Conservation (phyloP, 2,113 vertebrate species). For the Isichthys henryi region DNA sequence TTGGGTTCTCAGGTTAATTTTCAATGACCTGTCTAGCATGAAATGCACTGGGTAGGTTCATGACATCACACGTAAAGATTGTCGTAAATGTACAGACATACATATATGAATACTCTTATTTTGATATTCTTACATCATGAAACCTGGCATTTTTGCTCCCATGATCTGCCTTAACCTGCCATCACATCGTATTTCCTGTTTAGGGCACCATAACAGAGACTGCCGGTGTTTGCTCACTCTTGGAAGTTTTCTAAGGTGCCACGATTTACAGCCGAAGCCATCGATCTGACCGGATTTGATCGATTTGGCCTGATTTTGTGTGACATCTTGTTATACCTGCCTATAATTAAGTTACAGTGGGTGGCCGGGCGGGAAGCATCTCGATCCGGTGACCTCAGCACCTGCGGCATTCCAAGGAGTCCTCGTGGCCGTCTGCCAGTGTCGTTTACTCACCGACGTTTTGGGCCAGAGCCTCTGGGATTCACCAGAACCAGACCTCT, state of each 20-base stretch:
- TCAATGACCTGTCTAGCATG: neutral
- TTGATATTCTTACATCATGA: neutral
- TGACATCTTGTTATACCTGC: neutral
- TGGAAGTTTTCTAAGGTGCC: neutral
- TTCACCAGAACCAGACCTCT: conserved; percentile 1
- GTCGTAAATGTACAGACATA: neutral
- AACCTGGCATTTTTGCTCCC: neutral
- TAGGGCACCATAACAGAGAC: neutral
- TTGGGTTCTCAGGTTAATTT: neutral
- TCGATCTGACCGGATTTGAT: neutral
- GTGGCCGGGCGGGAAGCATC: neutral
- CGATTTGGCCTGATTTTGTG: neutral
- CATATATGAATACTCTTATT: neutral
- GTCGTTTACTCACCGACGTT: conserved; percentile 1
- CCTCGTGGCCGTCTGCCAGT: neutral
- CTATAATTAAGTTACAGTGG: neutral
- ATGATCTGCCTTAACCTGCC: neutral
- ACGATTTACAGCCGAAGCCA: neutral
- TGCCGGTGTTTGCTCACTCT: neutral
- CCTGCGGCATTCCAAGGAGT: neutral
- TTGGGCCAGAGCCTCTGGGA: conserved; percentile 7
- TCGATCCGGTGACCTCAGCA: neutral
- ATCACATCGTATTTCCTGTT: neutral
- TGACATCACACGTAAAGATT: neutral
- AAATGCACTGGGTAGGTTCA: neutral